phyloP scores from a whole-genome alignment of 30 jellyfish, hydroid and myxozoan genomes.

The Aurelia aurita region DNA sequence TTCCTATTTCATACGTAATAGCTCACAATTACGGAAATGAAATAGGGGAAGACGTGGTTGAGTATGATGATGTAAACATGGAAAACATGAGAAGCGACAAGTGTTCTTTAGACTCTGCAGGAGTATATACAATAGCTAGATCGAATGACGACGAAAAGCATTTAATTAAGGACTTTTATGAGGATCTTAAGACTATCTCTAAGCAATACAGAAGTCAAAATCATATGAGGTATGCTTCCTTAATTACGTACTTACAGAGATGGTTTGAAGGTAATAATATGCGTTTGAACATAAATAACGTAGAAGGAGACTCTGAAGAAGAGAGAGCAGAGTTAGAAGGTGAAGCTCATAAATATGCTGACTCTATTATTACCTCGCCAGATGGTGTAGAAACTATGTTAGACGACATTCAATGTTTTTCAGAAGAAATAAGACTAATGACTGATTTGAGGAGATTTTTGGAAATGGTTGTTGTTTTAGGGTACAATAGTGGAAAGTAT shows the following conservation, averaged over 20 bases:
- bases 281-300: background rate
- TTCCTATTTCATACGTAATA: background rate
- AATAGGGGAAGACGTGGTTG: background rate
- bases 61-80: no score
- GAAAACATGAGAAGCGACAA: no score
- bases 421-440: background rate
- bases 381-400: background rate
- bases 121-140: background rate
- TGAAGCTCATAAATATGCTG: background rate
- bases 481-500: background rate
- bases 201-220: background rate
- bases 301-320: background rate
- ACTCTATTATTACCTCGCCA: background rate
- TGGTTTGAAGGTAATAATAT: background rate
- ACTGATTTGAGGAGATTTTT: background rate
- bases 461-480: background rate
- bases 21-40: background rate
- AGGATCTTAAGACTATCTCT: background rate
- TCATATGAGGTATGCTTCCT: background rate
- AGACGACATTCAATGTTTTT: background rate
- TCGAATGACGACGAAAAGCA: background rate
- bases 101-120: no score
- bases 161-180: background rate
- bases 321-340: background rate
- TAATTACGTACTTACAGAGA: background rate